Base-by-base conservation (phyloP, 2,888 invertebrate genomes). In the Drosophila meridionalis region DNA sequence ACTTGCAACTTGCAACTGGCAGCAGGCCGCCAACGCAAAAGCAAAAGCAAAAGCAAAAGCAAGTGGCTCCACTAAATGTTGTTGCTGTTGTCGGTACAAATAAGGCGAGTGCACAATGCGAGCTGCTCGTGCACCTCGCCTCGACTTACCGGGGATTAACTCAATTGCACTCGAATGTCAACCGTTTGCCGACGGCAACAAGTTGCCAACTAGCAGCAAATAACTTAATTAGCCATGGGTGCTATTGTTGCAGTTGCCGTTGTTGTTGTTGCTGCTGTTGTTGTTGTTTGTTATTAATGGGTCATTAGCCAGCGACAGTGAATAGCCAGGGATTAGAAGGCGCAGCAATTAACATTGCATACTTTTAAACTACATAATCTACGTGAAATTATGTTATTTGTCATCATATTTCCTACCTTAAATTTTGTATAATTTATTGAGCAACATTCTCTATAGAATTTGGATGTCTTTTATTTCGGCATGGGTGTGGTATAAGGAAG, bases 101-200 rank as follows among this genome's bases (percentile, higher is more conserved):
- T 91, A 91, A 92, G 91, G 91, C 84, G 59, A 85, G 73, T 61
- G 70, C 80, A 85, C 86, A 85, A 86, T 82, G 71, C 69, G 63
- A 72, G 57, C 62, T 64, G 71, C 63, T 67, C 53, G 45, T 71
- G 76, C 72, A 73, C 48, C 75, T 72, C 71, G 64, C 75, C 61
- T 66, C 80, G 70, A 80, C 84, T 83, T 82, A 80, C 73, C 64
- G 70, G 77, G 85, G 87, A 88, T 89, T 90, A 90, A 90, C 80
- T 83, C 88, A 90, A 88, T 87, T 88, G 90, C 87, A 89, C 82
- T 85, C 87, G 80, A 87, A 87, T 89, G 88, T 87, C 84, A 84
- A 83, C 72, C 69, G 77, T 77, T 80, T 74, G 82, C 79, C 74
- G 69, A 72, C 80, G 82, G 88, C 82, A 81, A 83, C 81, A 86